Conservation (phyloP, 2,797 vertebrate genomes). For the Bradypodion pumilum region DNA sequence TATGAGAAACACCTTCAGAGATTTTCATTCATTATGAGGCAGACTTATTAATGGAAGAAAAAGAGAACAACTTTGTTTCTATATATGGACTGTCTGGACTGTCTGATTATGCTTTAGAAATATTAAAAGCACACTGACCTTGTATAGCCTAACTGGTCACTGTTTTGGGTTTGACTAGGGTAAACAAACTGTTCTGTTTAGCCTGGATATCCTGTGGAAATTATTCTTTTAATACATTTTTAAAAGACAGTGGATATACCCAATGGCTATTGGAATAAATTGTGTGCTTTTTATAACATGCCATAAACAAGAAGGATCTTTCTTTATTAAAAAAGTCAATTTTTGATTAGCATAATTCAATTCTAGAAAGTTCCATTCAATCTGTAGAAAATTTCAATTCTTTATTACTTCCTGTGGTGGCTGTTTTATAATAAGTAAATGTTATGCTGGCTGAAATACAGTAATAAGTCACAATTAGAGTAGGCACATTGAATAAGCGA, state of each 20-base stretch:
- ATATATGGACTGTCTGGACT: neutral
- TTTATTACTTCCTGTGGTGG: neutral
- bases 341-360: neutral
- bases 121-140: accelerated
- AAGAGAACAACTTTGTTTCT: neutral
- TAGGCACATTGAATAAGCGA: too few species aligned
- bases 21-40: neutral
- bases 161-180: slow-evolving; percentile 14
- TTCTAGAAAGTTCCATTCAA: neutral
- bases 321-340: neutral
- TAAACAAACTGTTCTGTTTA: neutral
- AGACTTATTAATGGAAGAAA: neutral
- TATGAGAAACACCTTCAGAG: neutral
- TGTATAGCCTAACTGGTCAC: neutral
- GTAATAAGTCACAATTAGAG: too few species aligned
- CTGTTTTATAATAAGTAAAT: slow-evolving; percentile 1
- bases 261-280: neutral
- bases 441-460: neutral
- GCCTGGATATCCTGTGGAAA: slow-evolving; percentile 44
- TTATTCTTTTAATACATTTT: neutral
- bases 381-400: neutral
- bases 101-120: neutral
- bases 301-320: neutral
- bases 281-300: neutral
- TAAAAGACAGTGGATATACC: too few species aligned